Percentiles rank a stretch among this genome's conserved stretches.
phyloP scores from a whole-genome alignment of 2,888 invertebrate species.

The Aspidiotus rigidus region DNA sequence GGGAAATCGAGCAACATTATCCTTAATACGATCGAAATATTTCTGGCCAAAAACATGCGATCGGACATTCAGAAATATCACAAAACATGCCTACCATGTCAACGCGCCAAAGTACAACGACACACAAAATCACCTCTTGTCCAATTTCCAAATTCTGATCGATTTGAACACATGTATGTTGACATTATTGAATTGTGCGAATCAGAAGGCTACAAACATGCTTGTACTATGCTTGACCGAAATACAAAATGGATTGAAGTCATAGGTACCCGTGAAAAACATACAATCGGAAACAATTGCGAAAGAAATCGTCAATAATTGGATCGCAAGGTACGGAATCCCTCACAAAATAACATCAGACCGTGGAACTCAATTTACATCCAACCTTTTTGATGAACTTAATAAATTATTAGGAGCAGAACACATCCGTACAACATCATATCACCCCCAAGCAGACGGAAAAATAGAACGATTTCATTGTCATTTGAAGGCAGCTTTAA shows the following conservation, averaged over 20 bases:
- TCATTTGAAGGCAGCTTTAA: neutral
- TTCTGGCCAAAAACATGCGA: constrained; percentile 39
- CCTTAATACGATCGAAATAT: constrained; percentile 38
- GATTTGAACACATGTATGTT: constrained; percentile 43
- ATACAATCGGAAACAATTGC: constrained; percentile 43
- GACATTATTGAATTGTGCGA: constrained; percentile 42
- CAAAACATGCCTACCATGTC: constrained; percentile 40
- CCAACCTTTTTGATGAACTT: neutral
- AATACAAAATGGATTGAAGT: constrained; percentile 44
- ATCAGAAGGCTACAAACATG: constrained; percentile 40
- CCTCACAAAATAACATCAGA: constrained; percentile 42
- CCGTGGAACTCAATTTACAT: constrained; percentile 40
- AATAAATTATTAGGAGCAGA: neutral
- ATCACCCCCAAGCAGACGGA: neutral
- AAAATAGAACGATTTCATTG: neutral
- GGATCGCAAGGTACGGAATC: too few relatives aligned
- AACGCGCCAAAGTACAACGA: constrained; percentile 40
- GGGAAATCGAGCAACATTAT: constrained; percentile 30
- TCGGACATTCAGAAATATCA: constrained; percentile 39
- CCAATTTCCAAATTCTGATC: constrained; percentile 37
- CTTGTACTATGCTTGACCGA: constrained; percentile 41
- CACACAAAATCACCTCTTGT: constrained; percentile 38
- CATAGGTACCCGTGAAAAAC: constrained; percentile 40
- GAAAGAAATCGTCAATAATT: constrained; percentile 43
- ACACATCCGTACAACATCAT: neutral